Evolutionary conservation across 1,140 invertebrate genomes (phyloP).

Genomic region (Zeugodacus cucurbitae): DNA sequence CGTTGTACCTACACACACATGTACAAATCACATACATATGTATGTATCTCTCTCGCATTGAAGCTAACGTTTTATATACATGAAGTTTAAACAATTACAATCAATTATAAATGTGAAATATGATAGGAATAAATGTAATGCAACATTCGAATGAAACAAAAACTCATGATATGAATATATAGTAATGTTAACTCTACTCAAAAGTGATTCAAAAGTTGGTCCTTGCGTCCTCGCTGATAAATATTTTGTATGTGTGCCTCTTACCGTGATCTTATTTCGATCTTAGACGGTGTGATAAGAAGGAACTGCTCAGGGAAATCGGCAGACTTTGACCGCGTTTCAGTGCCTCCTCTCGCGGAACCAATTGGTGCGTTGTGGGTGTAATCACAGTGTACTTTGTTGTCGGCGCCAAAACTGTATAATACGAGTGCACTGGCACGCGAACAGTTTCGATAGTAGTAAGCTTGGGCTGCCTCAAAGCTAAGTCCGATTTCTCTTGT

Average conservation of each 20-base stretch:
- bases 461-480: not conserved
- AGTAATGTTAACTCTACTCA: not conserved
- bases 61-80: not conserved
- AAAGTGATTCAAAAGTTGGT: not conserved
- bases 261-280: not conserved
- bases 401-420: conserved; percentile 53
- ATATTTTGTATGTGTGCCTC: not conserved
- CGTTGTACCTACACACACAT: not conserved
- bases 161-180: not conserved
- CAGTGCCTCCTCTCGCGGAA: conserved; percentile 45
- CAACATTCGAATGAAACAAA: conserved; percentile 1
- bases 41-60: not conserved
- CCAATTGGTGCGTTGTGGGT: conserved; percentile 54
- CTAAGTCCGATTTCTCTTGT: not conserved
- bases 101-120: not conserved
- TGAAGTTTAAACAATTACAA: not conserved
- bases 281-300: conserved; percentile 48
- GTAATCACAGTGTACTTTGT: conserved; percentile 59
- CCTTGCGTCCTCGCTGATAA: not conserved
- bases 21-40: not conserved
- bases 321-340: conserved; percentile 41
- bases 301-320: conserved; percentile 56
- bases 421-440: conserved; percentile 55
- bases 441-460: conserved; percentile 44
- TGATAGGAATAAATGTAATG: not conserved